Evolutionary conservation across 2,888 invertebrate species (phyloP).

Genomic region (Biston stratarius): DNA sequence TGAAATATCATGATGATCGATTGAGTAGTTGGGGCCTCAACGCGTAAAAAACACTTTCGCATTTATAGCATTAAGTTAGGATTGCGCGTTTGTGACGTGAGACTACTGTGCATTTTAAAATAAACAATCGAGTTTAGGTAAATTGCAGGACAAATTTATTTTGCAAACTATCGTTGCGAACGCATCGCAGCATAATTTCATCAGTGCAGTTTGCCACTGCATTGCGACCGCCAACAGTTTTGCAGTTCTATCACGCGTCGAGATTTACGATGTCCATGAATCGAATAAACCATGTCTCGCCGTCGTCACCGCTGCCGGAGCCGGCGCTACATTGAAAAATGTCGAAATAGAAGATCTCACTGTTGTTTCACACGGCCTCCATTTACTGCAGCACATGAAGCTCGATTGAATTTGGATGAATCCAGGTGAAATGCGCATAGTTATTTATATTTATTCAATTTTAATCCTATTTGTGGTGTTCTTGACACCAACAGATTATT

Average conservation of each 20-base stretch:
- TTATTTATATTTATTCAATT: no score
- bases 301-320: not conserved
- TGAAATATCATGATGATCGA: no score
- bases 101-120: slow-evolving; percentile 3
- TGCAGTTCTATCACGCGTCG: slow-evolving; percentile 36
- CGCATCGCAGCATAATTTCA: slow-evolving; percentile 30
- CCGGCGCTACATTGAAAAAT: slow-evolving; percentile 32
- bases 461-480: no score
- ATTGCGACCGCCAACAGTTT: slow-evolving; percentile 43
- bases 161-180: slow-evolving; percentile 31
- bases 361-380: slow-evolving; percentile 17
- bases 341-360: slow-evolving; percentile 15
- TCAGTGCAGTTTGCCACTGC: slow-evolving; percentile 31
- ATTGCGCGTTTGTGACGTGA: slow-evolving; percentile 6
- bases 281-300: slow-evolving; percentile 25
- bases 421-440: not conserved
- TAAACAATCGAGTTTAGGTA: slow-evolving; percentile 33
- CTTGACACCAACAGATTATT: no score
- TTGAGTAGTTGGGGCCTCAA: no score
- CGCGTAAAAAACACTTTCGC: not conserved
- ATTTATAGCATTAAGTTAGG: no score
- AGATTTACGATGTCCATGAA: slow-evolving; percentile 38
- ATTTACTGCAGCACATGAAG: slow-evolving; percentile 9
- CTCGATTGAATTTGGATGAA: slow-evolving; percentile 5
- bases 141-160: slow-evolving; percentile 24